These are phyloP conservation scores for Stegodyphus dumicola DNA, from an alignment of 1,140 invertebrate species.

Conservation along the genomic window DNA sequence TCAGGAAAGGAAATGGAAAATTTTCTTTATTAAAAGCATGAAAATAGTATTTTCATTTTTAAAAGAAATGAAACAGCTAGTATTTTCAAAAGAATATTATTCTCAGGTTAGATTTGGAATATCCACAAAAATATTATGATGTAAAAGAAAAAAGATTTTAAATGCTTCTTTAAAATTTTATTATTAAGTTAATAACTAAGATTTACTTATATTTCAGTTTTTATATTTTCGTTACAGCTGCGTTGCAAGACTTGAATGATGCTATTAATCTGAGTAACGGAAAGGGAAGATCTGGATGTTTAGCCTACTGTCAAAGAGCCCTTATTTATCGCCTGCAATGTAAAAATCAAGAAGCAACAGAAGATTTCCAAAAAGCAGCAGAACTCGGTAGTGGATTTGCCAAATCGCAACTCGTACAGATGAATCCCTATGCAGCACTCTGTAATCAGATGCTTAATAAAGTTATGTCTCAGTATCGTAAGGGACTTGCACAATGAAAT, in stretches of 20 bases:
- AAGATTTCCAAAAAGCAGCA: slow-evolving; percentile 81
- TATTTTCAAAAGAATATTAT: too few relatives aligned
- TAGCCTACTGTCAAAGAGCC: slow-evolving; percentile 84
- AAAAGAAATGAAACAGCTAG: too few relatives aligned
- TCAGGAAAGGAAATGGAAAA: too few relatives aligned
- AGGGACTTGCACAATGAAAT: slow-evolving; percentile 62
- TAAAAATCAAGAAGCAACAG: slow-evolving; percentile 74
- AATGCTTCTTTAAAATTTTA: too few relatives aligned
- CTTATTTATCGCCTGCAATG: slow-evolving; percentile 76
- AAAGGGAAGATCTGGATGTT: slow-evolving; percentile 74
- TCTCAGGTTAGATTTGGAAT: too few relatives aligned
- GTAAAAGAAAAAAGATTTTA: too few relatives aligned
- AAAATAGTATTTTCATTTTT: too few relatives aligned
- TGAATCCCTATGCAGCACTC: slow-evolving; percentile 87
- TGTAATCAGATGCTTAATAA: slow-evolving; percentile 92
- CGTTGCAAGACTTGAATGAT: slow-evolving; percentile 78
- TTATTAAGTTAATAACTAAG: too few relatives aligned
- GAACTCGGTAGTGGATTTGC: slow-evolving; percentile 83
- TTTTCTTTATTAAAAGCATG: too few relatives aligned
- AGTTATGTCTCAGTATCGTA: slow-evolving; percentile 73
- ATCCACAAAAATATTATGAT: too few relatives aligned
- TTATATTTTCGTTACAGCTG: slow-evolving; percentile 72
- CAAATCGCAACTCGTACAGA: slow-evolving; percentile 79
- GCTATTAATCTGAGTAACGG: slow-evolving; percentile 78
- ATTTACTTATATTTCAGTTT: neutral